phyloP scores from a whole-genome alignment of 2,888 invertebrate genomes.

The Lomographa bimaculata region DNA sequence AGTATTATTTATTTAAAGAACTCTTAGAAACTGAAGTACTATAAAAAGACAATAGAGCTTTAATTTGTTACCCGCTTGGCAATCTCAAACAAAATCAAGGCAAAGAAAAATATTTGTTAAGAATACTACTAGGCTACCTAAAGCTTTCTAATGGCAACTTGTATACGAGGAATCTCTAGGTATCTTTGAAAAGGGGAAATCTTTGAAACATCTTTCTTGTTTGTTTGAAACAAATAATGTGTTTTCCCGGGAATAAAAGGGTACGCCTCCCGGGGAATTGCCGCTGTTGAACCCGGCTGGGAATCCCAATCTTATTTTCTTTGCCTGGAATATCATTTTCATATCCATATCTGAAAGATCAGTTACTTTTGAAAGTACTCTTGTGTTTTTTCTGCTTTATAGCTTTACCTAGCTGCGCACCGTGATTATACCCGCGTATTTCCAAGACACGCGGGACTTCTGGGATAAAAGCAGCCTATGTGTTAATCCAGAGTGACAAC shows the following conservation, averaged over 20 bases:
- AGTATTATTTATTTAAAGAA: too few relatives aligned
- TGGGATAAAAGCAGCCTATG: too few relatives aligned
- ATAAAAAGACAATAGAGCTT: too few relatives aligned
- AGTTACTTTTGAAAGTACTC: constrained; percentile 1
- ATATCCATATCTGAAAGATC: constrained; percentile 9
- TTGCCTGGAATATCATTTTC: constrained; percentile 10
- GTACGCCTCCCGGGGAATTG: constrained; percentile 10
- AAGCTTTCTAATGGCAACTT: constrained; percentile 6
- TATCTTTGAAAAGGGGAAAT: constrained; percentile 8
- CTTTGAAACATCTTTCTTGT: constrained; percentile 13
- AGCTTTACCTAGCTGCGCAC: too few relatives aligned
- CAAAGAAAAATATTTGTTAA: too few relatives aligned
- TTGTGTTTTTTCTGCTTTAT: too few relatives aligned
- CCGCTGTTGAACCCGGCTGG: constrained; percentile 3
- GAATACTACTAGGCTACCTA: too few relatives aligned
- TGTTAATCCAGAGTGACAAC: too few relatives aligned
- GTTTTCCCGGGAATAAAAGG: constrained; percentile 12
- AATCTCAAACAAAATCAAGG: constrained; percentile 2
- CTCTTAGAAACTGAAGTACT: too few relatives aligned
- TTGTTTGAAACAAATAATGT: constrained; percentile 20
- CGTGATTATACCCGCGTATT: too few relatives aligned
- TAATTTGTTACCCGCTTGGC: too few relatives aligned
- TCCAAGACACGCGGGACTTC: too few relatives aligned
- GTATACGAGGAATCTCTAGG: constrained; percentile 6
- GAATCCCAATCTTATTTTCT: constrained; percentile 13